These are phyloP conservation scores for Oceanodroma tethys DNA, from an alignment of 2,113 vertebrate genomes.

Conservation along the genomic window DNA sequence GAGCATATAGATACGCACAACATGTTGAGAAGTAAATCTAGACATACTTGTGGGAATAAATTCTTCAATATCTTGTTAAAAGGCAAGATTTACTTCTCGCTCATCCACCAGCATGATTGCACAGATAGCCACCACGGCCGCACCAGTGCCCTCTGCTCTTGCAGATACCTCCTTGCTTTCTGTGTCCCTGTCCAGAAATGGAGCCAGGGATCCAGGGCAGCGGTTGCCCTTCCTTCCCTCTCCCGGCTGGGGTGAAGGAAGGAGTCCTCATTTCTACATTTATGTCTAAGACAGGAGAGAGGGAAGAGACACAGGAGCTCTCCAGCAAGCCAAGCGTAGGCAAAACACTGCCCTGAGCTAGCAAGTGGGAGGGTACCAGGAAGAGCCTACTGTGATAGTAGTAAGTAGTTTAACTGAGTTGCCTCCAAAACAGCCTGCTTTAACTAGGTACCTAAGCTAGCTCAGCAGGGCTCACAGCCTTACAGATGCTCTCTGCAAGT, in stretches of 20 bases:
- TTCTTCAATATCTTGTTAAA: background rate
- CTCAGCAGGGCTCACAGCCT: background rate
- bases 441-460: background rate
- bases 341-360: background rate
- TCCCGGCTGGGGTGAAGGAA: background rate
- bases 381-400: background rate
- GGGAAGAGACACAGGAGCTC: background rate
- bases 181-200: background rate
- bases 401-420: background rate
- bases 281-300: background rate
- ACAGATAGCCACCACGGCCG: fast-evolving
- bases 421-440: background rate
- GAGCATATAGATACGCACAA: background rate
- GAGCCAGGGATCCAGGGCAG: background rate
- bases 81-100: background rate
- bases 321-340: background rate
- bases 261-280: background rate
- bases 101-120: background rate
- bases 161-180: background rate
- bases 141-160: background rate
- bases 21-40: background rate
- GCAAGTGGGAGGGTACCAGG: background rate
- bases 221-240: background rate
- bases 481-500: background rate
- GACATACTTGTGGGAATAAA: background rate